Base-by-base conservation (phyloP, 2,113 vertebrate species). In the Halcyon senegalensis region DNA sequence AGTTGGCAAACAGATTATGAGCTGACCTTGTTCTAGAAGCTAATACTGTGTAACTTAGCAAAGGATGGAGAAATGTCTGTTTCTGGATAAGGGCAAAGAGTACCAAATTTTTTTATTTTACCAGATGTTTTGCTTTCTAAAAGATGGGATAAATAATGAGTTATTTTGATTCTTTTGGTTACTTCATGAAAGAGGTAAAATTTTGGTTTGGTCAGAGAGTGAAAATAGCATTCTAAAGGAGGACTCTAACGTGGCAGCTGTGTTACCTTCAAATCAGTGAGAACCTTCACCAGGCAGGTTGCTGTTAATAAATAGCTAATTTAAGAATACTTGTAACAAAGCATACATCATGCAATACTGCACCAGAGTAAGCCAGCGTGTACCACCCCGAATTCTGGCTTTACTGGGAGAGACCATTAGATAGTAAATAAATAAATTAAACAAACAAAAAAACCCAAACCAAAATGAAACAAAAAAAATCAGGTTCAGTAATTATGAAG, bases 251-350 rank as follows among this genome's bases (percentile, higher is more conserved):
- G 5, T 19, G 51, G 58, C 50, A 92, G 85, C 68, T 92, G 44
- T 85, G 85, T 92, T 93, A 92, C 90, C 79, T 5, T 80, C 83
- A 89, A 80, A 95, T 83, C 92, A 85, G 39, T 27, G 21, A 53
- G 68, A 93, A 51, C 50, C 44, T 62, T 94, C 59, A 83, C 88
- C 67, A 58, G 80, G 67, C 72, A 85, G 84, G 86, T 90, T 85
- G 55, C 72, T 82, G 72, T 80, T 94, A 90, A 94, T 77, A 94
- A 93, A 86, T 13, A 74, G 30, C 31, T 86, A 83, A 96, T 93
- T 92, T 92, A 90, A 46, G 44, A 88, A 80, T 58, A 80, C 62
- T 66, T 69, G 35, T 69, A 80, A 69, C 58, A 85, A 92, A 66
- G 63, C 62, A 85, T 46, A 69, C 13, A 73, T 66, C 50, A 30